Evolutionary conservation across 1,140 invertebrate genomes (phyloP).

Genomic region (Lutraria rhynchaena): DNA sequence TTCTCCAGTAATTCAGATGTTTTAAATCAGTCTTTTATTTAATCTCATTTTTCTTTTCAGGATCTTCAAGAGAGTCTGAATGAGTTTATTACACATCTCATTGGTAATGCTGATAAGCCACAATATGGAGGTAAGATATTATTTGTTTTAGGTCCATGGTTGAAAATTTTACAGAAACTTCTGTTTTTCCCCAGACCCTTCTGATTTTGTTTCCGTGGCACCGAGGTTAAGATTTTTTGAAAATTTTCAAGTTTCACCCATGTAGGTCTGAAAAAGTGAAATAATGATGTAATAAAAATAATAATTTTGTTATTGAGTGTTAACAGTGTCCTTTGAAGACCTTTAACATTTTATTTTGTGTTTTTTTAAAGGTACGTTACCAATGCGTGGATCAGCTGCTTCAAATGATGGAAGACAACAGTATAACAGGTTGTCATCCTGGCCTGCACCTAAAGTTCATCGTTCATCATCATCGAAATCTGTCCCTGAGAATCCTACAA

Average conservation of each 20-base stretch:
- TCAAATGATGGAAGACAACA: conserved; percentile 3
- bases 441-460: conserved; percentile 27
- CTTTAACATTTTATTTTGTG: too few species aligned
- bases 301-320: background rate
- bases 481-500: conserved; percentile 13
- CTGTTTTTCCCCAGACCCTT: too few species aligned
- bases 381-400: conserved; percentile 2
- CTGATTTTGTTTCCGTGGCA: too few species aligned
- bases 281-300: too few species aligned
- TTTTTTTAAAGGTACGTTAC: conserved; percentile 8
- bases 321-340: background rate
- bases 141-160: too few species aligned
- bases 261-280: too few species aligned
- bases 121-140: conserved; percentile 32
- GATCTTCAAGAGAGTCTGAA: conserved; percentile 88
- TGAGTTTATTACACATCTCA: conserved; percentile 90
- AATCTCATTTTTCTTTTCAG: conserved; percentile 81
- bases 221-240: too few species aligned
- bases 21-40: too few species aligned
- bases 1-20: too few species aligned
- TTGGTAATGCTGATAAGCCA: conserved; percentile 84
- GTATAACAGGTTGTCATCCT: conserved; percentile 28
- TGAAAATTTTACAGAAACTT: too few species aligned
- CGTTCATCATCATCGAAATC: conserved; percentile 38
- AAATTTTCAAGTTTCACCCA: too few species aligned